Percentiles rank a stretch among this genome's conserved stretches.
phyloP scores from a whole-genome alignment of 2,113 vertebrate species.

The Crotalus viridis region DNA sequence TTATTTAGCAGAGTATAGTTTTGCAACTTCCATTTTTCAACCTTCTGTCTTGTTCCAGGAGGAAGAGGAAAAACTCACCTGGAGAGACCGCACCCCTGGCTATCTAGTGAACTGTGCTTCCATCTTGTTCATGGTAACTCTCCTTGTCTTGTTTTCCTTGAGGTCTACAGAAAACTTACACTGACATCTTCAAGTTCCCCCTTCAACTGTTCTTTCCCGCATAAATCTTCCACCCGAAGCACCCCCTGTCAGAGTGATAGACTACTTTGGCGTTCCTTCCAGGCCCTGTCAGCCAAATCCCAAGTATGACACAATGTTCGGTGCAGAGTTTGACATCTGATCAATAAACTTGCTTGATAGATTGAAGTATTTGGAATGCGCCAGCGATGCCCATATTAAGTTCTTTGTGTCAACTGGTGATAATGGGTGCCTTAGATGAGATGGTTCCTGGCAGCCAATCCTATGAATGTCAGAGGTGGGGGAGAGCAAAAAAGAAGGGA shows the following conservation, averaged over 20 bases:
- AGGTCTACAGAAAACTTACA: not conserved
- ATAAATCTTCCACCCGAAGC: not conserved
- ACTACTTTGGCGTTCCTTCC: not conserved
- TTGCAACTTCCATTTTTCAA: conserved; percentile 2
- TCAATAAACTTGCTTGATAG: not conserved
- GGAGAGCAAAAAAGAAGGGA: not conserved
- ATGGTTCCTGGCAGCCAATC: not conserved
- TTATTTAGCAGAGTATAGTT: not conserved
- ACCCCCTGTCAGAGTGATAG: not conserved
- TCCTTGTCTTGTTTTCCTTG: not conserved
- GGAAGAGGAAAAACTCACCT: conserved; percentile 84
- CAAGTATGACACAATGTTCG: not conserved
- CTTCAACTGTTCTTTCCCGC: not conserved
- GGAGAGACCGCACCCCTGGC: conserved; percentile 87
- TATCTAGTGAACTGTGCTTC: conserved; percentile 87
- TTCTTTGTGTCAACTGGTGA: not conserved
- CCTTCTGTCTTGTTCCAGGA: conserved; percentile 59
- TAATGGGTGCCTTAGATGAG: not conserved
- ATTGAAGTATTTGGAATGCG: not conserved
- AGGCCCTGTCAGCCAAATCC: not conserved
- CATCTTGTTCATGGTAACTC: conserved; percentile 89
- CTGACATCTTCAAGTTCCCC: not conserved
- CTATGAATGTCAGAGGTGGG: accelerated
- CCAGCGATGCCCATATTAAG: not conserved
- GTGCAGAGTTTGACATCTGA: too few species aligned